A percentile compares a stretch with the other conserved stretches of the same genome.
Conservation (phyloP, 2,113 vertebrate genomes). For the Octodon degus region DNA sequence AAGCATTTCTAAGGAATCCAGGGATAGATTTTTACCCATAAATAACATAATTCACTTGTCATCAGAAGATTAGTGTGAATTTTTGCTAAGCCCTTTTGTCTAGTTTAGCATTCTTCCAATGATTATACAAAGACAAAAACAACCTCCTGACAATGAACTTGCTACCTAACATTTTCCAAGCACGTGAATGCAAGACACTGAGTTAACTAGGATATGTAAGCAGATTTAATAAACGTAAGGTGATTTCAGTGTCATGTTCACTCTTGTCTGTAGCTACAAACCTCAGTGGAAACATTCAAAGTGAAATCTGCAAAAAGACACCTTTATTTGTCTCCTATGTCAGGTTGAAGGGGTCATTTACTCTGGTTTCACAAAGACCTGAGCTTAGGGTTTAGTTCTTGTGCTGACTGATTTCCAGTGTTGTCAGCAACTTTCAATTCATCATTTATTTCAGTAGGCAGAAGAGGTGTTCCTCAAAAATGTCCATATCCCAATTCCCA, state of each 20-base stretch:
- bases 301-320: background rate
- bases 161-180: background rate
- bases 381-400: background rate
- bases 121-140: background rate
- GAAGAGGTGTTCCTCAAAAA: background rate
- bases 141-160: background rate
- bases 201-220: background rate
- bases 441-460: background rate
- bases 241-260: background rate
- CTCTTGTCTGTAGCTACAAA: background rate
- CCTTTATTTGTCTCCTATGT: background rate
- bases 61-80: constrained; percentile 52
- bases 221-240: background rate
- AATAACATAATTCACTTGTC: constrained; percentile 38
- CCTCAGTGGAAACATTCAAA: background rate
- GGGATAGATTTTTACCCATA: constrained; percentile 14
- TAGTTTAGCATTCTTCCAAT: constrained; percentile 27
- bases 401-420: background rate
- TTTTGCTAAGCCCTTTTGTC: constrained; percentile 21
- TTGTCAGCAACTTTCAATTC: background rate
- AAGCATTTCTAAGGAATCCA: background rate
- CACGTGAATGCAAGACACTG: background rate
- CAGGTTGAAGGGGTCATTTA: background rate
- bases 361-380: background rate
- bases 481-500: background rate